These are phyloP conservation scores for Brachyrhaphis roseni DNA, from an alignment of 2,797 vertebrate genomes.

Conservation along the genomic window DNA sequence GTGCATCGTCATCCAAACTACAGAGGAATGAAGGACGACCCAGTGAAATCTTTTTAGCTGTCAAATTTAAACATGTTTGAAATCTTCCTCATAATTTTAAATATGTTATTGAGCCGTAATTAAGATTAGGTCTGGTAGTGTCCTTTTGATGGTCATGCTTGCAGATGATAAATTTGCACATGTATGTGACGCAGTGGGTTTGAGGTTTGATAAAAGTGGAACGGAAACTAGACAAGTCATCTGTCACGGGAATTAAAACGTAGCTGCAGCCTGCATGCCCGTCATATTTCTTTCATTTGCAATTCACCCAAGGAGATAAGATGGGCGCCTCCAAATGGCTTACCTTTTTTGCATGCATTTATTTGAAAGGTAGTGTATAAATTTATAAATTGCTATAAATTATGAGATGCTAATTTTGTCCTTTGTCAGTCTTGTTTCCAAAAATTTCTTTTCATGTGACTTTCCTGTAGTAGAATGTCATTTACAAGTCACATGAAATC, in stretches of 20 bases:
- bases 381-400: background rate
- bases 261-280: background rate
- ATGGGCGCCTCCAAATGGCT: slow-evolving; percentile 41
- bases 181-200: background rate
- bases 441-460: background rate
- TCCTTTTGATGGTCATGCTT: background rate
- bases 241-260: background rate
- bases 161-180: background rate
- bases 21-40: background rate
- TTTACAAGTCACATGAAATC: background rate
- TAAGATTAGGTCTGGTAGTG: background rate
- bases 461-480: background rate
- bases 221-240: slow-evolving; percentile 51
- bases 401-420: background rate
- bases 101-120: no score
- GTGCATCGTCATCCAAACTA: background rate
- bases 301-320: slow-evolving; percentile 10
- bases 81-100: background rate
- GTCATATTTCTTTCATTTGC: slow-evolving; percentile 20
- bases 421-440: background rate
- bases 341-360: slow-evolving; percentile 41
- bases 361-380: slow-evolving; percentile 36
- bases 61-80: background rate
- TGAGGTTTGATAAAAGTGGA: slow-evolving; percentile 30
- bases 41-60: background rate